phyloP scores from a whole-genome alignment of 2,888 invertebrate species.

The Habroteleia sp. region DNA sequence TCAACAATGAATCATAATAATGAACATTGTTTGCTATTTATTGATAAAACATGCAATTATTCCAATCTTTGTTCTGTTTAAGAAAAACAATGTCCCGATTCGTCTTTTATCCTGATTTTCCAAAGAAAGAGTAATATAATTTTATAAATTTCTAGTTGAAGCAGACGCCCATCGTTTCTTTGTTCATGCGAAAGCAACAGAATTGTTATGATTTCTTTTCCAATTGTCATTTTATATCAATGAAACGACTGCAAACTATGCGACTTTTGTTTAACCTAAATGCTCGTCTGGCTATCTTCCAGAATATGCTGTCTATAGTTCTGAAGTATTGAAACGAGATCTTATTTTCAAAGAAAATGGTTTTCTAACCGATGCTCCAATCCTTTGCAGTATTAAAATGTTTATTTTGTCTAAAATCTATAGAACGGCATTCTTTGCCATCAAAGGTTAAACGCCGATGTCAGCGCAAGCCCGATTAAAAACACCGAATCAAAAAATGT shows the following conservation, averaged over 20 bases:
- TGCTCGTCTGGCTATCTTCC: conserved; percentile 71
- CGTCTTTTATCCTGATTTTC: conserved; percentile 1
- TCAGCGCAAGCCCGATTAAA: conserved; percentile 15
- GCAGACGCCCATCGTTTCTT: conserved; percentile 22
- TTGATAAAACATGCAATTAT: too few species aligned
- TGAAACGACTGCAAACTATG: conserved; percentile 30
- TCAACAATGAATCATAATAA: too few species aligned
- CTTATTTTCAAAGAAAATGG: conserved; percentile 60
- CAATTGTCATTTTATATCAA: conserved; percentile 44
- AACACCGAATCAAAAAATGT: conserved; percentile 21
- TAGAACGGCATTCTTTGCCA: conserved; percentile 23
- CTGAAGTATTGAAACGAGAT: conserved; percentile 57
- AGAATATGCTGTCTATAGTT: conserved; percentile 67
- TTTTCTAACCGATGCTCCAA: conserved; percentile 22
- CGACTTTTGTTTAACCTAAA: conserved; percentile 69
- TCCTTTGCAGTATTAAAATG: conserved; percentile 50
- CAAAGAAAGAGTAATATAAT: conserved; percentile 25
- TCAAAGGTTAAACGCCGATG: conserved; percentile 41
- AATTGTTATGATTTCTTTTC: conserved; percentile 40
- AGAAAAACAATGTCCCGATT: background rate
- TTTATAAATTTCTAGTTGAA: conserved; percentile 18
- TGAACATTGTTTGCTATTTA: too few species aligned
- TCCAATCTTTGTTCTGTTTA: background rate
- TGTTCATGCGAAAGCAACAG: conserved; percentile 10
- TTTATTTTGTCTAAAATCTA: conserved; percentile 56